phyloP scores from a whole-genome alignment of 2,888 invertebrate species.

The Thymelicus sylvestris region DNA sequence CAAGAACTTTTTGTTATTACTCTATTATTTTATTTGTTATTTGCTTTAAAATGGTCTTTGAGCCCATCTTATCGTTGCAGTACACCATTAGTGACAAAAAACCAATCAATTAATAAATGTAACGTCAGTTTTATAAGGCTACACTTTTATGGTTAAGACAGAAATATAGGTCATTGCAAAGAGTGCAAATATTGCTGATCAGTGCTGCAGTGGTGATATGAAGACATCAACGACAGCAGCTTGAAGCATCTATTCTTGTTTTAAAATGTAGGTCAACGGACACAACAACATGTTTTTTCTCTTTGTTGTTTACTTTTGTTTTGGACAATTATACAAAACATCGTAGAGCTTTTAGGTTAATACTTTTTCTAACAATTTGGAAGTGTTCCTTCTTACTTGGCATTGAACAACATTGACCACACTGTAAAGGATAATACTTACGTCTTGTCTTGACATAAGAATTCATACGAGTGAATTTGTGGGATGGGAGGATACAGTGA shows the following conservation, averaged over 20 bases:
- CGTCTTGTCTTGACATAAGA: background rate
- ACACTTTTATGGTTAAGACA: no score
- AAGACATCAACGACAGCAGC: slow-evolving; percentile 24
- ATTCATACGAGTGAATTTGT: background rate
- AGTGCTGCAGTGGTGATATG: slow-evolving; percentile 19
- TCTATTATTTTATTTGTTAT: no score
- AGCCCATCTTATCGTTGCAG: no score
- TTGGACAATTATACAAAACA: background rate
- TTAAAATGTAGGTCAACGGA: slow-evolving; percentile 33
- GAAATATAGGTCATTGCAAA: background rate
- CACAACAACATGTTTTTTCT: slow-evolving; percentile 25
- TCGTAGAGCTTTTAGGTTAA: background rate
- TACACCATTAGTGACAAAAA: no score
- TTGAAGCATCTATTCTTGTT: slow-evolving; percentile 32
- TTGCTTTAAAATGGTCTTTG: no score
- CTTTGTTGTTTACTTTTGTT: slow-evolving; percentile 19
- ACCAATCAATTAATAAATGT: no score
- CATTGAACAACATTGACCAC: background rate
- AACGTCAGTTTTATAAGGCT: no score
- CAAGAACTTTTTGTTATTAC: no score
- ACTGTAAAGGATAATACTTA: no score
- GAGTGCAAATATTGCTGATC: slow-evolving; percentile 8
- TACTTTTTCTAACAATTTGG: slow-evolving; percentile 6
- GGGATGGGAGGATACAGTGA: slow-evolving; percentile 53
- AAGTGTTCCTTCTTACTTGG: slow-evolving; percentile 10